phyloP scores from a whole-genome alignment of 2,113 vertebrate species.

The Erythrocercus mccallii region DNA sequence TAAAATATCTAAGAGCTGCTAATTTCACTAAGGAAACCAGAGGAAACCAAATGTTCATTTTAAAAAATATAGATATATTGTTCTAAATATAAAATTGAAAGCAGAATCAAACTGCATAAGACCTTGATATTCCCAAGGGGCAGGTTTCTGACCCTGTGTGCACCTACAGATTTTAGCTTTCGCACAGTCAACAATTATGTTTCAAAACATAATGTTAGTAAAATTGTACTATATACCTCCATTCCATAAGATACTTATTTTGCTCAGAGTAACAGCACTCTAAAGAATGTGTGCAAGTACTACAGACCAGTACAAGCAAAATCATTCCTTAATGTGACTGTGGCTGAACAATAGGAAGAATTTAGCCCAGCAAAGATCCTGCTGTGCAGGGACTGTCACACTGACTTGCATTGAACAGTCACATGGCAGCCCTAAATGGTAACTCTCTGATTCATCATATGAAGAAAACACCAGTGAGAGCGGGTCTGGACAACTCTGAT shows the following conservation, averaged over 20 bases:
- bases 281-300: background rate
- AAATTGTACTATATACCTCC: background rate
- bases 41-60: slow-evolving; percentile 9
- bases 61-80: slow-evolving; percentile 22
- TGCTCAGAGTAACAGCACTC: slow-evolving; percentile 26
- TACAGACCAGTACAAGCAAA: background rate
- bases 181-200: background rate
- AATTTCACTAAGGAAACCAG: slow-evolving; percentile 33
- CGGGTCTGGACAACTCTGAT: background rate
- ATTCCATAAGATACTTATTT: background rate
- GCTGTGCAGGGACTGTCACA: background rate
- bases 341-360: background rate
- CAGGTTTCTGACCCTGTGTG: background rate
- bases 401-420: background rate
- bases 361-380: background rate
- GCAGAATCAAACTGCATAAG: slow-evolving; percentile 9
- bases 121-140: background rate
- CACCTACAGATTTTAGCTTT: slow-evolving; percentile 12
- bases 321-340: background rate
- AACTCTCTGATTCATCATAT: background rate
- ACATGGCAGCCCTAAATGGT: background rate
- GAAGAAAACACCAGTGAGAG: background rate
- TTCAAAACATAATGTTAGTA: slow-evolving; percentile 26
- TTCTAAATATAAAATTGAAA: slow-evolving; percentile 63
- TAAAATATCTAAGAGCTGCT: slow-evolving; percentile 28